Evolutionary conservation across 2,113 vertebrate genomes (phyloP).

Genomic region (Aegypius monachus): DNA sequence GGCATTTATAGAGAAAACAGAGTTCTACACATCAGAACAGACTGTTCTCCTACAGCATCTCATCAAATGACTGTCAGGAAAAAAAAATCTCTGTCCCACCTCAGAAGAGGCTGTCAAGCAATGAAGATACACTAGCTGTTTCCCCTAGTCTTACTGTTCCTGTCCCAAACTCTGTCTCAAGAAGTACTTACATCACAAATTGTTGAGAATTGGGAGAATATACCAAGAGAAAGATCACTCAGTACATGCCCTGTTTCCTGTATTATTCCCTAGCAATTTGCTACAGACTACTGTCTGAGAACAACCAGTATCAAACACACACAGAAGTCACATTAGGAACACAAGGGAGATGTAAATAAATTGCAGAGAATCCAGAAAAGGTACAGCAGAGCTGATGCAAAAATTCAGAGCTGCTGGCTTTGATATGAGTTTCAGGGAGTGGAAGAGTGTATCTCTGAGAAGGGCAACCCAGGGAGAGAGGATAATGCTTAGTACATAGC

Average conservation of each 20-base stretch:
- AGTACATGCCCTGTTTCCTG: neutral
- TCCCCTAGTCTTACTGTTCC: neutral
- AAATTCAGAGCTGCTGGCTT: neutral
- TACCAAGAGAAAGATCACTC: neutral
- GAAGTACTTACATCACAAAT: neutral
- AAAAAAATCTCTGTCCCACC: neutral
- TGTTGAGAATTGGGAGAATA: neutral
- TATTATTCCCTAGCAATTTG: neutral
- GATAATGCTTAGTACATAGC: conserved; percentile 28
- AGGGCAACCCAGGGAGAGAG: conserved; percentile 49
- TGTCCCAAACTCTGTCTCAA: neutral
- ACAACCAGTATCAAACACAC: neutral
- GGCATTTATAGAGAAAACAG: neutral
- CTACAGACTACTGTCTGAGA: neutral
- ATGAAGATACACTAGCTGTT: neutral
- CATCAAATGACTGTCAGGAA: neutral
- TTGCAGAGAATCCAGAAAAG: neutral
- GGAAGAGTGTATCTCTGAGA: neutral
- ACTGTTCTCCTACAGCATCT: neutral
- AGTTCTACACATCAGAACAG: neutral
- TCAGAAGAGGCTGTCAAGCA: neutral
- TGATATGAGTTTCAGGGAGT: neutral
- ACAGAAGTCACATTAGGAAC: neutral
- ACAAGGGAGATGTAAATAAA: conserved; percentile 8
- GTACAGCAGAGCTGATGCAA: neutral